Conservation (phyloP, 2,113 vertebrate genomes). For the Menura novaehollandiae region DNA sequence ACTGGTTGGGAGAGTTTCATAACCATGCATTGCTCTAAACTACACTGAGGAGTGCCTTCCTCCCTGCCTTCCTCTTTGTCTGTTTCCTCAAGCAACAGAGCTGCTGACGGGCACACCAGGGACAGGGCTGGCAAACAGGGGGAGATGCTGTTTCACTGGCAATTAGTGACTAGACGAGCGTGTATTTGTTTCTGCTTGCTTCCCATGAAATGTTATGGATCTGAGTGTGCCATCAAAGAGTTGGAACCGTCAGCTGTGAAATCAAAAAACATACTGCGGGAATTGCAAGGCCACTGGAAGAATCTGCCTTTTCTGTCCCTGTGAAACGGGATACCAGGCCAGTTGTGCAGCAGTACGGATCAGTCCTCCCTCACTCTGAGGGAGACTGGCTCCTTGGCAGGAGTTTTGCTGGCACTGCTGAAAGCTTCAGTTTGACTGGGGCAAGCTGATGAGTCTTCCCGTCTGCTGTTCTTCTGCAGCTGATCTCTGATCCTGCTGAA, state of each 20-base stretch:
- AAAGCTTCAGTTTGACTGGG: background rate
- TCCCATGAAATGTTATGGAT: constrained; percentile 68
- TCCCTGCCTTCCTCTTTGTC: constrained; percentile 63
- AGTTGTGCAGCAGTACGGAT: background rate
- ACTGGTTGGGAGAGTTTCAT: constrained; percentile 59
- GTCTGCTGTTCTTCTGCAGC: background rate
- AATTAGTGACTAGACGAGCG: constrained; percentile 43
- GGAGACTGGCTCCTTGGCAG: background rate
- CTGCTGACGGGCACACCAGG: constrained; percentile 50
- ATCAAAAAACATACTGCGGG: constrained; percentile 8
- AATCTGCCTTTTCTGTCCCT: background rate
- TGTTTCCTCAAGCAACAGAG: constrained; percentile 57
- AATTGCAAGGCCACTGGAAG: background rate
- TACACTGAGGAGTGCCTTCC: constrained; percentile 22
- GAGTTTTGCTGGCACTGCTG: background rate
- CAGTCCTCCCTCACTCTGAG: background rate
- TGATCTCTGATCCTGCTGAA: constrained; percentile 12
- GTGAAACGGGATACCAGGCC: background rate
- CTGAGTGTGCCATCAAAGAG: constrained; percentile 22
- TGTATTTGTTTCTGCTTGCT: constrained; percentile 69
- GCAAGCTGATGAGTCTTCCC: background rate
- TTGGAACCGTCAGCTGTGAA: constrained; percentile 26
- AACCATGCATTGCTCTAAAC: constrained; percentile 46
- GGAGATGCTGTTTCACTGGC: constrained; percentile 69
- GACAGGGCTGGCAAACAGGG: constrained; percentile 61